Conservation (phyloP, 37 sponge, comb jelly and placozoan species). For the Diacarnus erythraeanus region DNA sequence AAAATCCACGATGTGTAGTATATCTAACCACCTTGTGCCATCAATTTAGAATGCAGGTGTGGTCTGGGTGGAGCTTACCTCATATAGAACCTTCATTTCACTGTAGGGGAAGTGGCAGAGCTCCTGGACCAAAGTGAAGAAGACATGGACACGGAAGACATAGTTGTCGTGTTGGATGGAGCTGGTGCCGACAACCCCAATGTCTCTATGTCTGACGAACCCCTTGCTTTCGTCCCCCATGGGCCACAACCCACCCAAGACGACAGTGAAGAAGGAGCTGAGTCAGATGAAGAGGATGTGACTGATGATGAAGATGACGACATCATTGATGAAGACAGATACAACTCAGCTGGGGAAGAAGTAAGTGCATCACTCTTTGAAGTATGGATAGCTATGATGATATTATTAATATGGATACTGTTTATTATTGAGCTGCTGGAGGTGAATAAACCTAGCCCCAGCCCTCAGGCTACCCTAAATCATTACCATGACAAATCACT, state of each 20-base stretch:
- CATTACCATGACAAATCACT: neutral
- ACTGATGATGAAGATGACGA: slow-evolving; percentile 25
- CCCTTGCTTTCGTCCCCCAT: too few species aligned
- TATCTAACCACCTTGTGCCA: neutral
- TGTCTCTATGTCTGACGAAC: neutral
- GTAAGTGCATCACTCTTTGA: slow-evolving; percentile 5
- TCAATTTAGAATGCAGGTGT: neutral
- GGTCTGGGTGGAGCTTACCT: neutral
- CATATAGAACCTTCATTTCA: neutral
- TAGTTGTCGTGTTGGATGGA: neutral
- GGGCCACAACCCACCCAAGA: neutral
- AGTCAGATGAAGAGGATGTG: slow-evolving; percentile 4
- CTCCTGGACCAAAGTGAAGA: neutral
- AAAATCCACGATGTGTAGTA: neutral
- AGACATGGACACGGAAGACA: slow-evolving; percentile 26
- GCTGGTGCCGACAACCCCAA: neutral
- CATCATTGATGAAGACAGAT: slow-evolving; percentile 70
- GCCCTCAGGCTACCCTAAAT: neutral
- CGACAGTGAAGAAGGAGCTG: slow-evolving; percentile 1
- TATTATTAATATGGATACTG: neutral
- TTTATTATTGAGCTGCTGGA: neutral
- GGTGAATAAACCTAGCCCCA: too few species aligned
- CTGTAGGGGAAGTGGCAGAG: neutral
- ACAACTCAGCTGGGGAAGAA: slow-evolving; percentile 92
- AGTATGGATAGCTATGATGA: neutral